Conservation (phyloP, 2,113 vertebrate genomes). For the Lepus timidus region DNA sequence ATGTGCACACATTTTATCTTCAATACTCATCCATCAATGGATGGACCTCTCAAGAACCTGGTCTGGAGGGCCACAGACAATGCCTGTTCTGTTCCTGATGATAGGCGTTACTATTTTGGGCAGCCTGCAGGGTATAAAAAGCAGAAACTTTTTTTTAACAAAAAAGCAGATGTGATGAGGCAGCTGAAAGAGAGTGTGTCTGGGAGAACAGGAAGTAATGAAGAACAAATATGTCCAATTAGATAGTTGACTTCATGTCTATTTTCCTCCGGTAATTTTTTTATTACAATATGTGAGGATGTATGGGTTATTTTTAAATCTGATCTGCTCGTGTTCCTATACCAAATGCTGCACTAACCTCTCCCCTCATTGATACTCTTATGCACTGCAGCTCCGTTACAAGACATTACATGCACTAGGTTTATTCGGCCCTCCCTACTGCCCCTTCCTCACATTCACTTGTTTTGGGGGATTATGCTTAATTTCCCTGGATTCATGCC, state of each 20-base stretch:
- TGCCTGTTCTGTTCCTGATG: not conserved
- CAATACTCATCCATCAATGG: not conserved
- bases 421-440: not conserved
- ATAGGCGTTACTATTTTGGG: constrained; percentile 23
- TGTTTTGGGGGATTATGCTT: not conserved
- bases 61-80: not conserved
- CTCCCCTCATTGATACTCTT: not conserved
- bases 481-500: too few relatives aligned
- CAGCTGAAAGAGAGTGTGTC: not conserved
- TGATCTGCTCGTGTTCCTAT: not conserved
- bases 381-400: not conserved
- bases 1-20: not conserved
- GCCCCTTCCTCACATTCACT: not conserved
- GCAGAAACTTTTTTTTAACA: not conserved
- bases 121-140: not conserved
- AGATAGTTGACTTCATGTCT: not conserved
- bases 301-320: not conserved
- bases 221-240: not conserved
- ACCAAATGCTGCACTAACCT: not conserved
- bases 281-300: not conserved
- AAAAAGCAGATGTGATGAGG: not conserved
- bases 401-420: not conserved
- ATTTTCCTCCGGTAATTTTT: not conserved
- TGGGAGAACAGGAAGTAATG: not conserved
- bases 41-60: not conserved